Percentiles rank a stretch among this genome's conserved stretches.
Evolutionary conservation across 2,888 invertebrate species (phyloP).

Genomic region (Chrysina gloriosa): DNA sequence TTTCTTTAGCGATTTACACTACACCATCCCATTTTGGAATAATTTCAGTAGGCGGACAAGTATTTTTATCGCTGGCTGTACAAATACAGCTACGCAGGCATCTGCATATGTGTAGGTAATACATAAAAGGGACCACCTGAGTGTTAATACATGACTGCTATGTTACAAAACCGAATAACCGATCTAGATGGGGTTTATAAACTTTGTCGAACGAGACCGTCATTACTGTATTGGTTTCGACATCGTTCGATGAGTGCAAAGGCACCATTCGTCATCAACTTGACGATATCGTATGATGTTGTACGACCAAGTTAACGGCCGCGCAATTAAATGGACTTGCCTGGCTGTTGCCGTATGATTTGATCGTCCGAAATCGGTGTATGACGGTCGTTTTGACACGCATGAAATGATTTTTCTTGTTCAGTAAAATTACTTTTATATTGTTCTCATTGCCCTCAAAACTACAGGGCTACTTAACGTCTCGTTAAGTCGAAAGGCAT

Average conservation of each 20-base stretch:
- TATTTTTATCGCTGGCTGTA: not conserved
- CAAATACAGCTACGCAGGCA: not conserved
- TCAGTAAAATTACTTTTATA: not conserved
- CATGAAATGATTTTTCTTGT: not conserved
- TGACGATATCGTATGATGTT: conserved; percentile 17
- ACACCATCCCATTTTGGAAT: too few relatives aligned
- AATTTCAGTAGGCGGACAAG: not conserved
- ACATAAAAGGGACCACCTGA: conserved; percentile 16
- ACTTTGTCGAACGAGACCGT: conserved; percentile 4
- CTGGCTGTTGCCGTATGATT: not conserved
- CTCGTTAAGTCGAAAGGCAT: too few relatives aligned
- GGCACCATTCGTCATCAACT: conserved; percentile 27
- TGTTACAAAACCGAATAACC: conserved; percentile 22
- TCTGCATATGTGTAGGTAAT: not conserved
- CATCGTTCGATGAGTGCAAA: conserved; percentile 23
- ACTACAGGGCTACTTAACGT: too few relatives aligned
- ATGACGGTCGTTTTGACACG: not conserved
- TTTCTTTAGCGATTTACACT: too few relatives aligned
- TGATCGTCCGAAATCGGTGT: conserved; percentile 1
- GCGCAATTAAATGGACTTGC: conserved; percentile 11
- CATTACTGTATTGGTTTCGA: conserved; percentile 18
- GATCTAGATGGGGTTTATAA: conserved; percentile 10
- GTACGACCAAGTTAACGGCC: conserved; percentile 7
- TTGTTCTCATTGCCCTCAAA: too few relatives aligned
- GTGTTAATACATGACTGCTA: conserved; percentile 6